phyloP scores from a whole-genome alignment of 2,113 vertebrate genomes.

The Aegotheles bennettii region DNA sequence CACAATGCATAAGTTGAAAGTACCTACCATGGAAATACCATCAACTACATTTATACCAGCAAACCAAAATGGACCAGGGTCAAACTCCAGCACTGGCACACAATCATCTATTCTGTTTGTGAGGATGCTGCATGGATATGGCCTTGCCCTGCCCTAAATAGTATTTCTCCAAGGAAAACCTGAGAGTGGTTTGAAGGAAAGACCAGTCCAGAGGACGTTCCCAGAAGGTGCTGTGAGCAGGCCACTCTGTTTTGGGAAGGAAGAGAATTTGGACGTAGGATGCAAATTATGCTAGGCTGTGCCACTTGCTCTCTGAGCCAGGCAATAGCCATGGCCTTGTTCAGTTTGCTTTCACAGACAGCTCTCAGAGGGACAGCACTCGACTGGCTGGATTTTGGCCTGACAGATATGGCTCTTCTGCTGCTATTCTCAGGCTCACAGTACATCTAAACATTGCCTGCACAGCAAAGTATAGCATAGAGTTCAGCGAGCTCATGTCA shows the following conservation, averaged over 20 bases:
- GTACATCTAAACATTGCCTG: background rate
- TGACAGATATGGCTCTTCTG: background rate
- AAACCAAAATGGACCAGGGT: background rate
- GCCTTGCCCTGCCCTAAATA: background rate
- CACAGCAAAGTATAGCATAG: background rate
- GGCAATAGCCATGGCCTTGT: background rate
- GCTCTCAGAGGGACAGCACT: background rate
- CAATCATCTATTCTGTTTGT: background rate
- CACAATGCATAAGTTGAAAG: background rate
- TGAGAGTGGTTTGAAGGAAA: background rate
- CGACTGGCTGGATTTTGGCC: background rate
- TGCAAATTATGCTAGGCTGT: background rate
- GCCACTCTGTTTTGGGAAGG: background rate
- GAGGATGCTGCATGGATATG: background rate
- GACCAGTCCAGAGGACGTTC: background rate
- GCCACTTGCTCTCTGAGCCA: background rate
- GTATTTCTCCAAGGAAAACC: background rate
- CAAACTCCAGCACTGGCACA: background rate
- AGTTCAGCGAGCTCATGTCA: background rate
- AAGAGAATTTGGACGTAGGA: background rate
- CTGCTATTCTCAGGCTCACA: background rate
- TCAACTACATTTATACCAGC: background rate
- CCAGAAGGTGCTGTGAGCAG: background rate
- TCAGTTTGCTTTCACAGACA: background rate
- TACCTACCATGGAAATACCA: background rate